phyloP scores from a whole-genome alignment of 2,888 invertebrate species.

The Nemotelus nigrinus region DNA sequence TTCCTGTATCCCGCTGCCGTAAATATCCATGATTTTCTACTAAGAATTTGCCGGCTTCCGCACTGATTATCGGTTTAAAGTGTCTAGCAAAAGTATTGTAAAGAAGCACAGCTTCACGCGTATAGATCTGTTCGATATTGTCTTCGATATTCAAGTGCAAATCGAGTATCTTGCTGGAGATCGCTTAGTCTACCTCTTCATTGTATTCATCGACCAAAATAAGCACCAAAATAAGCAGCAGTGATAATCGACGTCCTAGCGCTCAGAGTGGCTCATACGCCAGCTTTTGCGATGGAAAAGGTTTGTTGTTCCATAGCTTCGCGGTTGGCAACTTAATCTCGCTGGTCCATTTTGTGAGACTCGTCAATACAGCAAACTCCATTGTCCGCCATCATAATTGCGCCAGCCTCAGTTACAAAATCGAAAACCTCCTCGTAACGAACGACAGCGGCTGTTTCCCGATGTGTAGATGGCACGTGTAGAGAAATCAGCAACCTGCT shows the following conservation, averaged over 20 bases:
- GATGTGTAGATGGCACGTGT: constrained; percentile 98
- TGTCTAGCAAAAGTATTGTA: constrained; percentile 96
- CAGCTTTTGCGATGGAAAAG: constrained; percentile 98
- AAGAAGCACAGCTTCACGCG: constrained; percentile 87
- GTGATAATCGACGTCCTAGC: constrained; percentile 97
- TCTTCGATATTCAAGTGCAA: constrained; percentile 88
- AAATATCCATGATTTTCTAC: constrained; percentile 90
- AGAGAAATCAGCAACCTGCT: constrained; percentile 92
- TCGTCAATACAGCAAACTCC: constrained; percentile 99
- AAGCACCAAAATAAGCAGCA: constrained; percentile 98
- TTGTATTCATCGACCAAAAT: constrained; percentile 97
- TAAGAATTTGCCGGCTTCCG: constrained; percentile 84
- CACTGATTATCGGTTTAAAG: constrained; percentile 88
- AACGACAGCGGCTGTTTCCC: constrained; percentile 98
- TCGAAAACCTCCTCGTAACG: constrained; percentile 96
- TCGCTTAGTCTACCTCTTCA: constrained; percentile 95
- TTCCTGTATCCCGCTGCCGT: constrained; percentile 82
- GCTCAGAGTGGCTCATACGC: constrained; percentile 95
- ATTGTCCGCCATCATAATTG: constrained; percentile 98
- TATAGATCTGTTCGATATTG: constrained; percentile 81
- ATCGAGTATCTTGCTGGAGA: constrained; percentile 94
- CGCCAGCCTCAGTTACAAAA: constrained; percentile 99
- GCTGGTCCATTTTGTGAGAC: constrained; percentile 98
- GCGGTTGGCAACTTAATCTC: constrained; percentile 98
- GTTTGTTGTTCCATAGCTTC: constrained; percentile 99